Base-by-base conservation (phyloP, 1,140 invertebrate species). In the Manduca sexta region DNA sequence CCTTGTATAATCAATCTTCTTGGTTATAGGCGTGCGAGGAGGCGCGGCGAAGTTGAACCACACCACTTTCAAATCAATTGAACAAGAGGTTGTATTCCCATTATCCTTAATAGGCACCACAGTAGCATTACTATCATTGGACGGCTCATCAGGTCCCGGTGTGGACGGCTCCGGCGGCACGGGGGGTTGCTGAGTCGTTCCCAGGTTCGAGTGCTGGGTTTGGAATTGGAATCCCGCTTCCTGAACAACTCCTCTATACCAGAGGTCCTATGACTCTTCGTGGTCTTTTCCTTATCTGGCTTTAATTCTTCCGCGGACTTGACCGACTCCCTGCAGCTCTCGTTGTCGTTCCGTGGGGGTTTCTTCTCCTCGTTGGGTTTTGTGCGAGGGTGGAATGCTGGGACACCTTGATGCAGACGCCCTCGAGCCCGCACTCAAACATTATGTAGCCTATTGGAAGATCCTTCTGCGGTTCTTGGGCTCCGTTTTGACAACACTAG, bases 31-130 rank as follows among this genome's bases (percentile, higher is more conserved):
- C 11, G 95, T 95, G 56, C 95, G 90, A 0, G 97, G 97, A 1
- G 97, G 97, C 0, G 97, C 97, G 13, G 97, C 97, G 88, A 98
- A 98, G 78, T 98, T 98, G 60, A 98, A 97, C 97, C 97, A 99
- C 8, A 97, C 93, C 0, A 93, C 92, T 73, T 94, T 94, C 3
- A 98, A 84, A 69, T 98, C 94, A 34, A 98, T 93, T 1, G 94
- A 88, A 64, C 93, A 94, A 0, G 93, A 94, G 0, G 93, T 93
- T 0, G 91, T 91, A 65, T 92, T 93, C 16, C 89, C 91, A 44
- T 88, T 89, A 74, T 88, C 88, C 64, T 88, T 89, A 38, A 60
- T 69, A 33, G 80, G 71, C 31, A 81, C 80, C 39, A 73, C 67
- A 3, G 74, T 72, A 3, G 65, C 67, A 12, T 44, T 62, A 49